These are phyloP conservation scores for Danaus melanippus DNA, from an alignment of 1,140 invertebrate species.

Conservation along the genomic window DNA sequence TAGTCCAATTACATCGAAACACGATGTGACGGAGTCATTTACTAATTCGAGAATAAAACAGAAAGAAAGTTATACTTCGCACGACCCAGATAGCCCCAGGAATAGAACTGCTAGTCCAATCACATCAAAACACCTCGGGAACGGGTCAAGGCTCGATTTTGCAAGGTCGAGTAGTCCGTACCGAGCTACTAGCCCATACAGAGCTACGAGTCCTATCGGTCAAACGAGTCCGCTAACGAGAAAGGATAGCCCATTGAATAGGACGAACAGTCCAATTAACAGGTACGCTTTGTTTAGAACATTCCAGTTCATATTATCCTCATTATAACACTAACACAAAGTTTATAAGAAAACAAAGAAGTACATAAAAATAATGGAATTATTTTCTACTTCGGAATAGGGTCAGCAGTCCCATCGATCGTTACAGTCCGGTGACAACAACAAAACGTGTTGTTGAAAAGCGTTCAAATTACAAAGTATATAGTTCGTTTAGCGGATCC, in stretches of 20 bases:
- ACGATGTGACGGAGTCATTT: no score
- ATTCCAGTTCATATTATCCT: neutral
- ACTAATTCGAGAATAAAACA: slow-evolving; percentile 42
- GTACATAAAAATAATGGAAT: neutral
- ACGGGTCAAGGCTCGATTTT: slow-evolving; percentile 55
- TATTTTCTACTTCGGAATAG: slow-evolving; percentile 23
- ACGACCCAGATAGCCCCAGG: slow-evolving; percentile 61
- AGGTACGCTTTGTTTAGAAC: slow-evolving; percentile 39
- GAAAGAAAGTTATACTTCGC: slow-evolving; percentile 30
- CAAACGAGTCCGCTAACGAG: slow-evolving; percentile 58
- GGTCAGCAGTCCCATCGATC: slow-evolving; percentile 55
- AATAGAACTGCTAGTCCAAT: slow-evolving; percentile 67
- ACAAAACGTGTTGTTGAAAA: slow-evolving; percentile 61
- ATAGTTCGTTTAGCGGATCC: slow-evolving; percentile 57
- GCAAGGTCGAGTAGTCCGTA: slow-evolving; percentile 57
- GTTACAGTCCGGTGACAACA: slow-evolving; percentile 60
- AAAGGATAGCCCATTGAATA: slow-evolving; percentile 61
- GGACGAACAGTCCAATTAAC: slow-evolving; percentile 67
- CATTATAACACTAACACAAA: no score
- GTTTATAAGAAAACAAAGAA: no score
- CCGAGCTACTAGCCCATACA: slow-evolving; percentile 55
- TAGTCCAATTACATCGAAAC: no score
- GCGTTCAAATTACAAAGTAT: slow-evolving; percentile 62
- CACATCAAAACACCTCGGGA: slow-evolving; percentile 64
- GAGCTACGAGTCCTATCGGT: slow-evolving; percentile 55